A percentile compares a stretch with the other conserved stretches of the same genome.
Conservation (phyloP, 2,888 invertebrate genomes). For the Matsumyia berberina region DNA sequence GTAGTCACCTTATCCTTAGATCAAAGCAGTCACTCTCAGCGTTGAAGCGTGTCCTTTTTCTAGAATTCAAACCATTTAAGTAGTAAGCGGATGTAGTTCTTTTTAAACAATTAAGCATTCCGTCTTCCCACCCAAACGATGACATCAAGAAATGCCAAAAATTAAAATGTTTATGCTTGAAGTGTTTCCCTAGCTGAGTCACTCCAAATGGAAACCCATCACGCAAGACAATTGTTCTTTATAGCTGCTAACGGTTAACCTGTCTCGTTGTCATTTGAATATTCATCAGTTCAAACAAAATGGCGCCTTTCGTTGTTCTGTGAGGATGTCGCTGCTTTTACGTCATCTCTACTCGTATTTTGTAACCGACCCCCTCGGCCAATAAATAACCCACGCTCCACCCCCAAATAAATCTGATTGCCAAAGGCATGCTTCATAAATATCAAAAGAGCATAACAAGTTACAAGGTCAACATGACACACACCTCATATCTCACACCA, state of each 20-base stretch:
- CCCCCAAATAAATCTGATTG: background rate
- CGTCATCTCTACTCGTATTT: background rate
- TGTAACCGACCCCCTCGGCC: background rate
- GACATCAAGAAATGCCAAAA: conserved; percentile 28
- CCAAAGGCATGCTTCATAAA: conserved; percentile 16
- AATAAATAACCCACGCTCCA: conserved; percentile 2
- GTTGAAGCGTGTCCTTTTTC: background rate
- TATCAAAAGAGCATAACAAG: conserved; percentile 43
- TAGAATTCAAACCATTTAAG: no score
- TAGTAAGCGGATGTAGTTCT: conserved; percentile 7
- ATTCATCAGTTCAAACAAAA: conserved; percentile 13
- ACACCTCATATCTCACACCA: conserved; percentile 38
- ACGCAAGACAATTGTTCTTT: conserved; percentile 23
- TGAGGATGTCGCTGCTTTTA: background rate
- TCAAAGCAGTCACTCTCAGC: no score
- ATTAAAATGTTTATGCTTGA: background rate
- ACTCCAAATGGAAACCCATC: conserved; percentile 20
- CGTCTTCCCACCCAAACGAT: conserved; percentile 22
- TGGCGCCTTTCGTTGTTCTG: no score
- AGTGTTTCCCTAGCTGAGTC: conserved; percentile 8
- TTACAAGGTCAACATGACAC: conserved; percentile 49
- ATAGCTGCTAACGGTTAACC: conserved; percentile 23
- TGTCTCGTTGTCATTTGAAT: conserved; percentile 11
- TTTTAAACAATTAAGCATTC: conserved; percentile 32
- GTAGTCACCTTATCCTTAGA: no score